These are phyloP conservation scores for Phalera bucephala DNA, from an alignment of 2,888 invertebrate species.

Conservation along the genomic window DNA sequence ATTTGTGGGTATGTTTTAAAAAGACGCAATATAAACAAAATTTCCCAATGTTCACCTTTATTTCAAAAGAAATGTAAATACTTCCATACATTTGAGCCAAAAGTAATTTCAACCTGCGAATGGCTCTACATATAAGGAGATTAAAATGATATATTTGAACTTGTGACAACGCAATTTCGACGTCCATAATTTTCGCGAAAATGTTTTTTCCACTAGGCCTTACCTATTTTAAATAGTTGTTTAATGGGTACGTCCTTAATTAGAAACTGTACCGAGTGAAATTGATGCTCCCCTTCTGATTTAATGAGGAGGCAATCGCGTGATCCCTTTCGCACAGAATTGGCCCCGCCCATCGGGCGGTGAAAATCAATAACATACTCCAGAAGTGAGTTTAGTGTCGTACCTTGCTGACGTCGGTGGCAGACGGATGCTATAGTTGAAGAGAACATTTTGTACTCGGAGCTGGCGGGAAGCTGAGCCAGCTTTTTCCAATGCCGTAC, in stretches of 20 bases:
- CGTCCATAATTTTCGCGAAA: slow-evolving; percentile 64
- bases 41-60: too few species aligned
- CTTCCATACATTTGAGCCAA: slow-evolving; percentile 2
- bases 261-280: slow-evolving; percentile 73
- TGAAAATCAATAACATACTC: slow-evolving; percentile 81
- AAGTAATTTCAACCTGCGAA: slow-evolving; percentile 19
- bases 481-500: neutral
- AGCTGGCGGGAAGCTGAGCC: slow-evolving; percentile 4
- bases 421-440: slow-evolving; percentile 43
- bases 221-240: slow-evolving; percentile 81
- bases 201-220: slow-evolving; percentile 66
- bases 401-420: slow-evolving; percentile 68
- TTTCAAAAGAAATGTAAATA: neutral
- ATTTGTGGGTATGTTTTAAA: too few species aligned
- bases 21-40: too few species aligned
- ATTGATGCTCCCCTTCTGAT: slow-evolving; percentile 74
- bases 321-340: slow-evolving; percentile 80
- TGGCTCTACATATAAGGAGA: slow-evolving; percentile 27
- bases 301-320: slow-evolving; percentile 76
- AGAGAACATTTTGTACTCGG: slow-evolving; percentile 20
- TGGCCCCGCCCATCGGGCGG: slow-evolving; percentile 77
- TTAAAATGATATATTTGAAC: slow-evolving; percentile 39
- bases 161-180: slow-evolving; percentile 51
- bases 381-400: slow-evolving; percentile 79
- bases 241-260: slow-evolving; percentile 81